Evolutionary conservation across 2,888 invertebrate genomes (phyloP).

Genomic region (Drosophila tanythrix): DNA sequence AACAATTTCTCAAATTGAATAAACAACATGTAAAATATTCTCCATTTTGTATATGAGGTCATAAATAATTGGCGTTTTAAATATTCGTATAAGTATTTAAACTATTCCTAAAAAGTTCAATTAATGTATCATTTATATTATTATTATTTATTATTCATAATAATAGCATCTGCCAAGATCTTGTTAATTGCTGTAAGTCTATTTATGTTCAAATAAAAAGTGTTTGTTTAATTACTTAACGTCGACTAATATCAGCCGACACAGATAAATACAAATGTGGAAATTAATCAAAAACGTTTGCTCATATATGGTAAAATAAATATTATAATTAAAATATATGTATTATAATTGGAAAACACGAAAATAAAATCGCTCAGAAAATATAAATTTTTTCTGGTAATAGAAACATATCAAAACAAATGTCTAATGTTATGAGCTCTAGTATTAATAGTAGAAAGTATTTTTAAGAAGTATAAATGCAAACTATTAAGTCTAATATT

Average conservation of each 20-base stretch:
- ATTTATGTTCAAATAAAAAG: not conserved
- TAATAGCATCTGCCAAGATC: not conserved
- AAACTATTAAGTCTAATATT: too few species aligned
- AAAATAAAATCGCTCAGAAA: too few species aligned
- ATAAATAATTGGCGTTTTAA: not conserved
- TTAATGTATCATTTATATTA: not conserved
- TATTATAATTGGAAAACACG: too few species aligned
- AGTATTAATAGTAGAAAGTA: too few species aligned
- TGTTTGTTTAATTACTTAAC: not conserved
- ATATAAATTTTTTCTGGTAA: too few species aligned
- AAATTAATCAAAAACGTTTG: too few species aligned
- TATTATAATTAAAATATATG: too few species aligned
- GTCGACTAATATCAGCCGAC: not conserved
- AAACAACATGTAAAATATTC: not conserved
- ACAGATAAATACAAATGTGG: too few species aligned
- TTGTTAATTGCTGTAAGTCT: not conserved
- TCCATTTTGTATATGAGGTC: not conserved
- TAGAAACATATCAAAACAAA: too few species aligned
- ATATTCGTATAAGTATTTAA: not conserved
- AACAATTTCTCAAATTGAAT: not conserved
- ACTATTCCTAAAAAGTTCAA: not conserved
- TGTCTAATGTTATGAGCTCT: too few species aligned
- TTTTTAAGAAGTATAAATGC: too few species aligned
- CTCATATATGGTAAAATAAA: too few species aligned
- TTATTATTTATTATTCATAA: not conserved